Base-by-base conservation (phyloP, 2,797 vertebrate genomes). In the Xyrichtys novacula region DNA sequence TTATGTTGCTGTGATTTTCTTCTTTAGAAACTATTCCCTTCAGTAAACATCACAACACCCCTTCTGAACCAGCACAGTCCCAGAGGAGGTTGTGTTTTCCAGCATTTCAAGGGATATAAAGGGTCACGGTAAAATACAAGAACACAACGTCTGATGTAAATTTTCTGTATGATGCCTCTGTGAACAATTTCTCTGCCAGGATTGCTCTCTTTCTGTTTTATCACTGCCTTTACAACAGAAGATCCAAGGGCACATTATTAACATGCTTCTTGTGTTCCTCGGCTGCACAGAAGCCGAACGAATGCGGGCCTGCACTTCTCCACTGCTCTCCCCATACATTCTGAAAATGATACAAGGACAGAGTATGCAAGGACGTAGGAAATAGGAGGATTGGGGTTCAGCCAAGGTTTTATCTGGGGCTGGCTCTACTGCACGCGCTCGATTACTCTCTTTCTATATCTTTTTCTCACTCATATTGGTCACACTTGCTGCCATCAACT, bases 321-420 rank as follows among this genome's bases (percentile, higher is more conserved):
- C 79, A 60, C 60, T 58, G 74, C 50, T 71, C 70, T 69, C 64
- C 34, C 74, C 54, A 83, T 85, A 79, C 61, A 71, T 84, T 80
- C 55, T 74, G 66, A 71, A 66, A 72, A 59, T 72, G 67, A 80
- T 69, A 74, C 73, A 87, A 87, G 81, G 86, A 85, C 80, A 77
- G 31, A 67, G 67, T 58, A 59, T 61, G 67, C 76, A 87, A 89
- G 83, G 84, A 79, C 84, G 76, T 43, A 36, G 59, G 71, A 73
- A 76, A 88, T 66, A 78, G 80, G 49, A 60, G 54, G 48, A 56
- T 26, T 80, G 74, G 43, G 77, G 78, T 88, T 82, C 72, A 74
- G 83, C 79, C 74, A 79, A 86, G 77, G 81, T 71, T 87, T 79
- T 77, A 78, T 86, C 75, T 34, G 52, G 62, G 61, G 64, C 82